Evolutionary conservation across 2,888 invertebrate genomes (phyloP).

Genomic region (Hecatera dysodea): DNA sequence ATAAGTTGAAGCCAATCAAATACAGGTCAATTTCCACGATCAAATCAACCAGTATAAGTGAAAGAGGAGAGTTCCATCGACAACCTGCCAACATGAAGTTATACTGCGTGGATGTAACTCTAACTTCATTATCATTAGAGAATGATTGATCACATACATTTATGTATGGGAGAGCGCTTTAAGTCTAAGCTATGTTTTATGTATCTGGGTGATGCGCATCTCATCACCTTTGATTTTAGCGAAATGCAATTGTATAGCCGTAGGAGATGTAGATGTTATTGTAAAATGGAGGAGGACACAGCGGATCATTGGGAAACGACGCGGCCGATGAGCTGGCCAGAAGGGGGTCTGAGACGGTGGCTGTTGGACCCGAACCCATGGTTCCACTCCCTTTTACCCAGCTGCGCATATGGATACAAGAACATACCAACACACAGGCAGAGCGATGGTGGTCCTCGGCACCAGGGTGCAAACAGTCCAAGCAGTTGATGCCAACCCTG

Average conservation of each 20-base stretch:
- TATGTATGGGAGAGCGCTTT: conserved; percentile 43
- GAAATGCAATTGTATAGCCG: conserved; percentile 3
- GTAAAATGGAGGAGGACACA: too few species aligned
- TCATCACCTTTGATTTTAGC: conserved; percentile 25
- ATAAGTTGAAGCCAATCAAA: not conserved
- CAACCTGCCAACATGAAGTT: conserved; percentile 1
- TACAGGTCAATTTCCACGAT: not conserved
- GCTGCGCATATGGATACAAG: too few species aligned
- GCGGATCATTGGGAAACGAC: too few species aligned
- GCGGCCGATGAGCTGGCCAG: too few species aligned
- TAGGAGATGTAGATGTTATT: not conserved
- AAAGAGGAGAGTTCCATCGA: conserved; percentile 6
- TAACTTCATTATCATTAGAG: conserved; percentile 47
- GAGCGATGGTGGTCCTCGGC: too few species aligned
- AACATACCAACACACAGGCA: too few species aligned
- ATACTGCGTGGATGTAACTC: conserved; percentile 6
- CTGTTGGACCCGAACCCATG: too few species aligned
- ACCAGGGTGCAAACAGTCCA: too few species aligned
- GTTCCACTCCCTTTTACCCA: too few species aligned
- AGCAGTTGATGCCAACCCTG: too few species aligned
- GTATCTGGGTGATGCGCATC: conserved; percentile 50
- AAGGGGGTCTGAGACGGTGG: too few species aligned
- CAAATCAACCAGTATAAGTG: not conserved
- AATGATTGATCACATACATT: conserved; percentile 57
- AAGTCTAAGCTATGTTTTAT: conserved; percentile 53